phyloP scores from a whole-genome alignment of 1,140 invertebrate species.

The Lethrus apterus region DNA sequence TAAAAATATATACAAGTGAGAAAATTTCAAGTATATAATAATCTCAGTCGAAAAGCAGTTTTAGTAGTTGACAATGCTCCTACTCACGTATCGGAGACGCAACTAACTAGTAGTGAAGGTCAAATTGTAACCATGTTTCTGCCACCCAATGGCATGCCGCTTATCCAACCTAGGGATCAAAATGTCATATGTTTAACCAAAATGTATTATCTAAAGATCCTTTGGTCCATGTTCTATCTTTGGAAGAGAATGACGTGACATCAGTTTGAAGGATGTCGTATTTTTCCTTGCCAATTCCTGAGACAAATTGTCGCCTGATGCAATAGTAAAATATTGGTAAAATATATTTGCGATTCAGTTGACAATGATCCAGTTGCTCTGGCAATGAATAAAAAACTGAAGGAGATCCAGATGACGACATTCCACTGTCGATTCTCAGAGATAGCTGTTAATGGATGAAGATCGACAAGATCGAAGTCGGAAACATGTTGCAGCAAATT shows the following conservation, averaged over 20 bases:
- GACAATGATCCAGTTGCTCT: neutral
- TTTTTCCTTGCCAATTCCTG: slow-evolving; percentile 1
- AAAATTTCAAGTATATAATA: slow-evolving; percentile 23
- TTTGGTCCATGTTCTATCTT: neutral
- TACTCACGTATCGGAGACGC: slow-evolving; percentile 35
- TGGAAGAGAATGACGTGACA: neutral
- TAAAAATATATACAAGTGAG: slow-evolving; percentile 23
- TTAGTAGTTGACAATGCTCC: slow-evolving; percentile 41
- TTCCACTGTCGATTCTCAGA: slow-evolving; percentile 7
- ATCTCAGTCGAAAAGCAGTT: slow-evolving; percentile 35
- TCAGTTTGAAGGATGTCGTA: neutral
- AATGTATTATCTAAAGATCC: neutral
- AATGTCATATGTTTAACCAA: slow-evolving; percentile 1
- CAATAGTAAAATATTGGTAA: slow-evolving; percentile 5
- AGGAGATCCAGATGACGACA: slow-evolving; percentile 2
- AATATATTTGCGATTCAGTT: slow-evolving; percentile 12
- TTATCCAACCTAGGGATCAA: slow-evolving; percentile 40
- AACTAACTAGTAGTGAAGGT: slow-evolving; percentile 37
- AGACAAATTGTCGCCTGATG: neutral
- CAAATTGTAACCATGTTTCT: slow-evolving; percentile 39
- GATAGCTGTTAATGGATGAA: neutral
- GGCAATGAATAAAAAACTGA: neutral
- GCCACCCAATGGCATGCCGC: slow-evolving; percentile 38
- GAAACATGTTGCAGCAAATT: slow-evolving; percentile 10
- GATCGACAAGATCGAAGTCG: slow-evolving; percentile 3